A percentile compares a stretch with the other conserved stretches of the same genome.
phyloP scores from a whole-genome alignment of 2,888 invertebrate genomes.

The Diadromus collaris region DNA sequence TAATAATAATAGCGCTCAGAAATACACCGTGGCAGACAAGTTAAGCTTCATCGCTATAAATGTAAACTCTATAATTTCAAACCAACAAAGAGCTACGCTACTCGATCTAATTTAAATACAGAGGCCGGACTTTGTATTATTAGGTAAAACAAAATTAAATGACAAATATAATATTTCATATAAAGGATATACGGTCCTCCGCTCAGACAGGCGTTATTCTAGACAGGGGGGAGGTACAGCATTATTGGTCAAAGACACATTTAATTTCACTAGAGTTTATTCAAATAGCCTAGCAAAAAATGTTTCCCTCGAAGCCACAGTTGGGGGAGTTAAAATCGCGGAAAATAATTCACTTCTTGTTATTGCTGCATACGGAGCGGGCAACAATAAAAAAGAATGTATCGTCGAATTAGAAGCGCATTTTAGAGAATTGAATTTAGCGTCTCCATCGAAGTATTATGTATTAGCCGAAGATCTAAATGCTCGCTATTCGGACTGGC shows the following conservation, averaged over 20 bases:
- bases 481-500: constrained; percentile 31
- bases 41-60: constrained; percentile 21
- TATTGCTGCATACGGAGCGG: constrained; percentile 32
- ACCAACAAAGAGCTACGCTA: constrained; percentile 4
- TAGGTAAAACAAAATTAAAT: constrained; percentile 31
- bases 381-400: constrained; percentile 29
- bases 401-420: constrained; percentile 13
- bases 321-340: no score
- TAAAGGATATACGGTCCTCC: not conserved
- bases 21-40: not conserved
- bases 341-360: constrained; percentile 19
- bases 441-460: not conserved
- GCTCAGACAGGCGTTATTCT: constrained; percentile 17
- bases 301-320: constrained; percentile 19
- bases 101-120: not conserved
- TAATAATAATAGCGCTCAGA: not conserved
- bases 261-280: not conserved
- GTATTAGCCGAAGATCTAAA: constrained; percentile 42
- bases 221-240: constrained; percentile 31
- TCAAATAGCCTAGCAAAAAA: not conserved
- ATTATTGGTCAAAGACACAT: constrained; percentile 2
- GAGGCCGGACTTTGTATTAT: constrained; percentile 17
- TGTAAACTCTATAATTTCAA: constrained; percentile 30
- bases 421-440: constrained; percentile 12
- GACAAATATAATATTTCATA: not conserved